Conservation (phyloP, 2,888 invertebrate species). For the Rotaria magnacalcarata region DNA sequence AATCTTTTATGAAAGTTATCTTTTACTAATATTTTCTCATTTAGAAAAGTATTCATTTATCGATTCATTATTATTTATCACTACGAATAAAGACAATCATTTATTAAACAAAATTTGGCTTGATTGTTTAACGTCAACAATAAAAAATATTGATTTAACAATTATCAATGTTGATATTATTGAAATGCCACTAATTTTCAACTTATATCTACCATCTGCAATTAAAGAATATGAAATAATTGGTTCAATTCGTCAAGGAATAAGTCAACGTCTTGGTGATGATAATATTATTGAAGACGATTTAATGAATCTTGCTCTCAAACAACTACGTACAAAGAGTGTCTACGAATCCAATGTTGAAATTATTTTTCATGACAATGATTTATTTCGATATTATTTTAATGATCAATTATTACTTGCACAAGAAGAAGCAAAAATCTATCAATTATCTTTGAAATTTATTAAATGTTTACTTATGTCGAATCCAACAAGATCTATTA, state of each 20-base stretch:
- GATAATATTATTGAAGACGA: neutral
- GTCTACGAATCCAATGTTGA: neutral
- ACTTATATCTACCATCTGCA: constrained; percentile 12
- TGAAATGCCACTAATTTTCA: constrained; percentile 11
- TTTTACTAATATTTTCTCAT: neutral
- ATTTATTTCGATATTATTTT: constrained; percentile 21
- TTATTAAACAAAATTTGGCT: constrained; percentile 13
- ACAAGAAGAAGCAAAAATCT: neutral
- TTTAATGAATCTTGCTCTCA: neutral
- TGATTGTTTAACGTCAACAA: neutral
- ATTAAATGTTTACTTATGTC: neutral
- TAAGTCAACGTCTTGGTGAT: neutral
- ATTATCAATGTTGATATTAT: neutral
- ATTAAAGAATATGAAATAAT: neutral
- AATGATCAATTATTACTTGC: constrained; percentile 15
- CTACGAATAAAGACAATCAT: neutral
- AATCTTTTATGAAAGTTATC: neutral
- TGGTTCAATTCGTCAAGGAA: neutral
- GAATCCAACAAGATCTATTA: neutral
- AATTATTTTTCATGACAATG: neutral
- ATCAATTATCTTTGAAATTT: neutral
- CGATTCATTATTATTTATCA: neutral
- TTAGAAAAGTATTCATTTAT: constrained; percentile 7
- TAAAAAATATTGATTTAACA: neutral
- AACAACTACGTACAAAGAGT: constrained; percentile 17